Conservation (phyloP, 2,113 vertebrate species). For the Felis catus region F.catus_Fca126_mat1.0 CM031420.1:128693001-128693500, state of each 20-base stretch:
- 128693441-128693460: neutral
- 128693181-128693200: neutral
- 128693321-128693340: neutral
- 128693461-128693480: neutral
- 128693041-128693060: neutral
- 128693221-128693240: neutral
- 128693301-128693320: neutral
- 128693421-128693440: neutral
- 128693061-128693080: neutral
- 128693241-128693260: accelerated
- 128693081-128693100: neutral
- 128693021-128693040: neutral
- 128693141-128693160: neutral
- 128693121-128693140: neutral
- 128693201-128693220: accelerated
- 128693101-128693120: neutral
- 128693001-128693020: neutral
- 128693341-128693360: neutral
- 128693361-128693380: neutral
- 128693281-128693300: neutral
- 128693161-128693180: neutral
- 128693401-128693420: neutral
- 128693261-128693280: neutral
- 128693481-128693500: neutral
- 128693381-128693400: neutral